Conservation (phyloP, 2,113 vertebrate genomes). For the Passerina amoena region DNA sequence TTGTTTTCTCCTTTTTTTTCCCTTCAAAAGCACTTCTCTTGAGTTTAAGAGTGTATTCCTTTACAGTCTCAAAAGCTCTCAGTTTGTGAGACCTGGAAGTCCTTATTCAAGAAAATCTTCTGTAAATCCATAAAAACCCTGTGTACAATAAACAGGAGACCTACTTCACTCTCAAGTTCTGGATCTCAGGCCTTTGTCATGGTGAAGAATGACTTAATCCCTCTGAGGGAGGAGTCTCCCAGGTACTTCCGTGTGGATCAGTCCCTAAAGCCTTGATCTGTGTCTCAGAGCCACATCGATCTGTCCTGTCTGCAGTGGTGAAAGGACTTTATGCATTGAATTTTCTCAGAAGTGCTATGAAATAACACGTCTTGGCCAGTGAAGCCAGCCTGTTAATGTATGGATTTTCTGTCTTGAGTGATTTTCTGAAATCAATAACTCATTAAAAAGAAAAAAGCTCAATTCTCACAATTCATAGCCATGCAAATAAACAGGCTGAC, state of each 20-base stretch:
- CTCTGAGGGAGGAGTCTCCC: neutral
- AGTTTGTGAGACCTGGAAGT: neutral
- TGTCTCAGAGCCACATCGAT: neutral
- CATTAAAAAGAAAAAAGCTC: constrained; percentile 7
- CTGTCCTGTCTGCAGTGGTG: neutral
- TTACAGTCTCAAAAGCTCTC: neutral
- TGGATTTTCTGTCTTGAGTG: constrained; percentile 32
- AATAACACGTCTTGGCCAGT: neutral
- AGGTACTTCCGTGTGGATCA: neutral
- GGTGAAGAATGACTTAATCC: neutral
- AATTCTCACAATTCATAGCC: constrained; percentile 5
- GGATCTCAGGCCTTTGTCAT: neutral
- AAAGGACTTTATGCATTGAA: neutral
- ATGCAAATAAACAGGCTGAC: neutral
- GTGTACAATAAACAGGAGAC: neutral
- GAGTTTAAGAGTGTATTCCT: neutral
- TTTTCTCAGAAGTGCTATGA: constrained; percentile 7
- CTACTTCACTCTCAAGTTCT: neutral
- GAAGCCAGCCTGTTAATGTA: constrained; percentile 5
- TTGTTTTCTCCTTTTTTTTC: neutral
- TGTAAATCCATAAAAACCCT: neutral
- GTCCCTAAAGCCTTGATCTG: neutral
- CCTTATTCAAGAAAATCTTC: neutral
- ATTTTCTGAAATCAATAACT: constrained; percentile 49
- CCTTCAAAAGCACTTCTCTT: neutral